phyloP scores from a whole-genome alignment of 2,113 vertebrate genomes.

The Pseudopodoces humilis region DNA sequence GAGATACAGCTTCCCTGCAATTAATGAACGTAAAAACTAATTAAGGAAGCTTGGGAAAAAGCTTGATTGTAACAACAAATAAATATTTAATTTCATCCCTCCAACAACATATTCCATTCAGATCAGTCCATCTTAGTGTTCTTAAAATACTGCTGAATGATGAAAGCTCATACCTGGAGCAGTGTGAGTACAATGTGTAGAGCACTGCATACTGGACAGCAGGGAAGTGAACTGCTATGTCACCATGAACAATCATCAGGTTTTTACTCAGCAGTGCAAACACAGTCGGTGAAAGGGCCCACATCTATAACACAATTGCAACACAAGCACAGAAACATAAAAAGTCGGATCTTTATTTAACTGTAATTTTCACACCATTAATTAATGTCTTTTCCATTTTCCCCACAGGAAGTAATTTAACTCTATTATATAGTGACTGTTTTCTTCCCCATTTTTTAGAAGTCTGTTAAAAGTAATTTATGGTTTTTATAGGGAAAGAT shows the following conservation, averaged over 20 bases:
- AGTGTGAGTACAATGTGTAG: slow-evolving; percentile 95
- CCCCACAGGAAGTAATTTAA: neutral
- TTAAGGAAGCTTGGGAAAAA: neutral
- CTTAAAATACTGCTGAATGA: neutral
- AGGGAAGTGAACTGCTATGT: slow-evolving; percentile 90
- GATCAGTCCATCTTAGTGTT: neutral
- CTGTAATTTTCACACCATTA: neutral
- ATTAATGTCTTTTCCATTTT: neutral
- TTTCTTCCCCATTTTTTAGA: neutral
- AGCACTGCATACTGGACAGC: slow-evolving; percentile 93
- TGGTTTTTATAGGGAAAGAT: neutral
- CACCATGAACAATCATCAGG: slow-evolving; percentile 88
- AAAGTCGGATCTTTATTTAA: neutral
- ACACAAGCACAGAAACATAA: neutral
- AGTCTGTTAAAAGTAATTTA: neutral
- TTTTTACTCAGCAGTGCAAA: slow-evolving; percentile 96
- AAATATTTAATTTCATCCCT: neutral
- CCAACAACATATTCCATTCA: neutral
- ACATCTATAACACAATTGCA: slow-evolving; percentile 84
- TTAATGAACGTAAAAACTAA: neutral
- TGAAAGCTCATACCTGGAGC: slow-evolving; percentile 85
- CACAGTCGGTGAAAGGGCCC: slow-evolving; percentile 95
- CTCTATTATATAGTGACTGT: neutral
- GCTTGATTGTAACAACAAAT: neutral
- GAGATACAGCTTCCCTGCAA: neutral